These are phyloP conservation scores for Epicampocera succincta DNA, from an alignment of 2,888 invertebrate species.

Conservation along the genomic window DNA sequence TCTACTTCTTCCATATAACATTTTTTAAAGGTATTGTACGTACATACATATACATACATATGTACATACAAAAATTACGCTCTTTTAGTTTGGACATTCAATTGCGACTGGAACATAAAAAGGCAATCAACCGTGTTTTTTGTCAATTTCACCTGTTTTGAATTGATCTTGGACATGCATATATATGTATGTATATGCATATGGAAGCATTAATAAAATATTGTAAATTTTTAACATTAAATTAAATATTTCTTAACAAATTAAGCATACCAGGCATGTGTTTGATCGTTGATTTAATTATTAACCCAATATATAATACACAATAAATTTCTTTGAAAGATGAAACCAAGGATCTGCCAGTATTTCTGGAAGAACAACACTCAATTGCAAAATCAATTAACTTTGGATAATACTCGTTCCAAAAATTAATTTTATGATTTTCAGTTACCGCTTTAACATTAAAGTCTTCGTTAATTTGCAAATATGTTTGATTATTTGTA, in stretches of 20 bases:
- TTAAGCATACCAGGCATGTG: constrained; percentile 11
- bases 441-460: constrained; percentile 89
- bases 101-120: too few species aligned
- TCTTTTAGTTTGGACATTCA: too few species aligned
- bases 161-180: too few species aligned
- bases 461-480: constrained; percentile 89
- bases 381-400: constrained; percentile 87
- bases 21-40: too few species aligned
- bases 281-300: constrained; percentile 25
- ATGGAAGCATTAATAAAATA: neutral
- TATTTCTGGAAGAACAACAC: constrained; percentile 84
- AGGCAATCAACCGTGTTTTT: too few species aligned
- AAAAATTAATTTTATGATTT: constrained; percentile 90
- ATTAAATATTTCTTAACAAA: constrained; percentile 56
- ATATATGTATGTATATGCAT: too few species aligned
- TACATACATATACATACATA: too few species aligned
- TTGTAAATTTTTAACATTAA: constrained; percentile 7
- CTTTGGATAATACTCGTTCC: constrained; percentile 92
- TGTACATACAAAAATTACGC: too few species aligned
- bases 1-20: too few species aligned
- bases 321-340: constrained; percentile 52
- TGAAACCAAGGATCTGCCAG: constrained; percentile 32
- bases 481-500: constrained; percentile 86
- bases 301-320: constrained; percentile 50
- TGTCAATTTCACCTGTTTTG: too few species aligned